phyloP scores from a whole-genome alignment of 1,140 invertebrate species.

The Ceratosolen solmsi region DNA sequence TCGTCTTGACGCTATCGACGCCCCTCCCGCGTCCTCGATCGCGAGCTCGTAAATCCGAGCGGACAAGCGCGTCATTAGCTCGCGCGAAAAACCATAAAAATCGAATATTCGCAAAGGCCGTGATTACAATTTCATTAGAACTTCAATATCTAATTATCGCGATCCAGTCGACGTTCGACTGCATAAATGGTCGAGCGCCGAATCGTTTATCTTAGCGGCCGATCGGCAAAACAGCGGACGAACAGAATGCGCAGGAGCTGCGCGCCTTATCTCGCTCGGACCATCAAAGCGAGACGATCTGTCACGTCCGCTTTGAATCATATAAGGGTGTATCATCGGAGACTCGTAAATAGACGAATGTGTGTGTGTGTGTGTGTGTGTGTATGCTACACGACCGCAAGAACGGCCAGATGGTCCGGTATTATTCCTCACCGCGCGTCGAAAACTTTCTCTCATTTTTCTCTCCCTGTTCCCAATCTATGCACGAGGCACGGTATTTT shows the following conservation, averaged over 20 bases:
- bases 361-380: neutral
- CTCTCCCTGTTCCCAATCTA: neutral
- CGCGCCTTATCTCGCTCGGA: slow-evolving; percentile 22
- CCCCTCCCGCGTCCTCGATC: neutral
- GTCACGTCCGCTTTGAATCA: slow-evolving; percentile 36
- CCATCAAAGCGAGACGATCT: slow-evolving; percentile 45
- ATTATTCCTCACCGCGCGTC: slow-evolving; percentile 8
- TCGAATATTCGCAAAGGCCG: neutral
- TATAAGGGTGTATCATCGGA: slow-evolving; percentile 48
- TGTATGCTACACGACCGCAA: neutral
- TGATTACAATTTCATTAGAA: slow-evolving; percentile 32
- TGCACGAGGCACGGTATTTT: neutral
- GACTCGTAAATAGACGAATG: slow-evolving; percentile 42
- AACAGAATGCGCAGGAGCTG: neutral
- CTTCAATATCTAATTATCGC: slow-evolving; percentile 28
- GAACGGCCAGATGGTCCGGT: slow-evolving; percentile 34
- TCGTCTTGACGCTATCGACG: too few relatives aligned
- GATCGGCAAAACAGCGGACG: slow-evolving; percentile 14
- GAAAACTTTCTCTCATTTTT: slow-evolving; percentile 20
- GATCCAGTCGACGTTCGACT: neutral
- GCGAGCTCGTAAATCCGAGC: slow-evolving; percentile 9
- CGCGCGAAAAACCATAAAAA: neutral
- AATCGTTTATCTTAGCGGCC: slow-evolving; percentile 26
- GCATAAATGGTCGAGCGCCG: neutral
- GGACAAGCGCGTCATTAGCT: neutral